Evolutionary conservation across 2,888 invertebrate genomes (phyloP), one percentile per base, ranked within the genome.

Genomic region (Exephanes ischioxanthus): DNA sequence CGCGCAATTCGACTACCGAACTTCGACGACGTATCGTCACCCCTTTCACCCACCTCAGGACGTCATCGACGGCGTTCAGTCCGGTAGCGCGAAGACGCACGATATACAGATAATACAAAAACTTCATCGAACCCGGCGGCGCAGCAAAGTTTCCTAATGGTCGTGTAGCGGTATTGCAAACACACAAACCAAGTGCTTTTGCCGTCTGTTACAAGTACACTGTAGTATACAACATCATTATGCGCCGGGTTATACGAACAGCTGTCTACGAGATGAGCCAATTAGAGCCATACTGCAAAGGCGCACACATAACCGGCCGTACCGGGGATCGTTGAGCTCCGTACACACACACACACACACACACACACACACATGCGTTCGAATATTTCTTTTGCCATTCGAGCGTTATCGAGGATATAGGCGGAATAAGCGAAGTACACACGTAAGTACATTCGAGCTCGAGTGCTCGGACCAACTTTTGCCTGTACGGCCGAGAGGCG

Each of bases 201-300:
- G 73, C 86, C 83, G 80, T 77, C 68, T 80, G 83, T 70, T 75
- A 67, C 58, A 51, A 53, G 30, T 63, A 33, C 63, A 63, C 63
- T 71, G 73, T 75, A 71, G 66, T 58, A 63, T 71, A 85, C 86
- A 86, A 86, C 80, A 80, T 86, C 80, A 86, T 86, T 86, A 86
- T 78, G 77, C 61, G 70, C 80, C 53, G 70, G 83, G 80, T 66
- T 77, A 83, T 86, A 80, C 85, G 68, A 86, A 86, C 85, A 86
- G 85, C 85, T 86, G 85, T 86, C 86, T 73, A 83, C 83, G 83
- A 83, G 86, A 86, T 86, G 86, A 83, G 86, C 86, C 86, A 86
- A 86, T 86, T 86, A 86, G 86, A 83, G 73, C 73, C 73, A 72
- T 30, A 76, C 67, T 76, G 67, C 61, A 72, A 48, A 67, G 45